These are phyloP conservation scores for Spodoptera littoralis DNA, from an alignment of 2,888 invertebrate species.

Conservation along the genomic window DNA sequence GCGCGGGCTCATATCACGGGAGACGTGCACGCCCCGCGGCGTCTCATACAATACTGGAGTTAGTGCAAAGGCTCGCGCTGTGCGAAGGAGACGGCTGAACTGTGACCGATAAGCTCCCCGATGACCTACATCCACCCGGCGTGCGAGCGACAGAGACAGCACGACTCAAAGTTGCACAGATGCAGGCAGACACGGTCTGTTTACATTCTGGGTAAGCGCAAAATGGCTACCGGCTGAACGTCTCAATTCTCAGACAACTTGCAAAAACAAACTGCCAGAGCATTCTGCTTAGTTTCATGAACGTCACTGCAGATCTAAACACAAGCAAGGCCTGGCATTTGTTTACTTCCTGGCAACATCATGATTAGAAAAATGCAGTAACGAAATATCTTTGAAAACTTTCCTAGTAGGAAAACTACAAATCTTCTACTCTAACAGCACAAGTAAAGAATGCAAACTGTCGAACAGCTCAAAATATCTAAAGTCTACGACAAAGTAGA, in stretches of 20 bases:
- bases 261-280: slow-evolving; percentile 49
- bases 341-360: slow-evolving; percentile 10
- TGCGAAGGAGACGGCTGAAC: slow-evolving; percentile 59
- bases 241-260: slow-evolving; percentile 53
- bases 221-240: slow-evolving; percentile 58
- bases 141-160: slow-evolving; percentile 46
- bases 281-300: slow-evolving; percentile 29
- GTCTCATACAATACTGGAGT: slow-evolving; percentile 64
- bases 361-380: not conserved
- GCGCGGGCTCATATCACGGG: slow-evolving; percentile 70
- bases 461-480: no score
- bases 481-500: no score
- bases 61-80: slow-evolving; percentile 39
- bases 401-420: slow-evolving; percentile 19
- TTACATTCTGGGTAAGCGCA: slow-evolving; percentile 62
- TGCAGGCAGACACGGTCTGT: slow-evolving; percentile 67
- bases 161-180: slow-evolving; percentile 46
- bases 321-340: not conserved
- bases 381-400: slow-evolving; percentile 17
- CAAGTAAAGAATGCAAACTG: no score
- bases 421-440: no score
- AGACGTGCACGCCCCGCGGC: slow-evolving; percentile 67
- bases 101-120: slow-evolving; percentile 60
- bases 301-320: not conserved
- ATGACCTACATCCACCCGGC: slow-evolving; percentile 55